Conservation (phyloP, 2,797 vertebrate genomes). For the Pagetopsis macropterus region DNA sequence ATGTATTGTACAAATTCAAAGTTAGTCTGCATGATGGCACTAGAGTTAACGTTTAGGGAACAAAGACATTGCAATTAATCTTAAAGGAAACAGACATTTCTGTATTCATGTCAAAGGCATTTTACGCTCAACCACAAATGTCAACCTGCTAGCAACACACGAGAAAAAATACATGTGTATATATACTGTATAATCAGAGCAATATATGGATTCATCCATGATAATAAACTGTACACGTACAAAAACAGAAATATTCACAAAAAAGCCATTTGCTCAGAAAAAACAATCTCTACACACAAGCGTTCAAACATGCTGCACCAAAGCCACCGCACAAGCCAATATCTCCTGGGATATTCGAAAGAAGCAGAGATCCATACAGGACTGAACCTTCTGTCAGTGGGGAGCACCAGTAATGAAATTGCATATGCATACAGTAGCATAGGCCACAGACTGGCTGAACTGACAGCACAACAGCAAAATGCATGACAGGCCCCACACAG, state of each 20-base stretch:
- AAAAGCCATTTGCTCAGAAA: slow-evolving; percentile 14
- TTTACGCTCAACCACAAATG: background rate
- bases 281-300: background rate
- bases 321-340: slow-evolving; percentile 45
- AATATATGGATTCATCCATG: slow-evolving; percentile 2
- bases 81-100: background rate
- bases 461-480: slow-evolving; percentile 56
- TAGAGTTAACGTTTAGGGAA: background rate
- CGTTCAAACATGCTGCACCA: slow-evolving; percentile 41
- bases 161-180: background rate
- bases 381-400: slow-evolving; percentile 68
- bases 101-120: background rate
- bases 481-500: slow-evolving; percentile 47
- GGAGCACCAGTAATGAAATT: slow-evolving; percentile 75
- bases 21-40: background rate
- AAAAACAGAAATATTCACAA: slow-evolving; percentile 13
- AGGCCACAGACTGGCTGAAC: slow-evolving; percentile 65
- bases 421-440: slow-evolving; percentile 70
- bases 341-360: slow-evolving; percentile 67
- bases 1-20: background rate
- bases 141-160: background rate
- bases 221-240: slow-evolving; percentile 2
- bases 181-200: background rate
- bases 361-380: slow-evolving; percentile 52
- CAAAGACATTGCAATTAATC: background rate